A percentile compares a stretch with the other conserved stretches of the same genome.
These are phyloP conservation scores for Eutolmus rufibarbis DNA, from an alignment of 2,888 invertebrate genomes.

Conservation along the genomic window DNA sequence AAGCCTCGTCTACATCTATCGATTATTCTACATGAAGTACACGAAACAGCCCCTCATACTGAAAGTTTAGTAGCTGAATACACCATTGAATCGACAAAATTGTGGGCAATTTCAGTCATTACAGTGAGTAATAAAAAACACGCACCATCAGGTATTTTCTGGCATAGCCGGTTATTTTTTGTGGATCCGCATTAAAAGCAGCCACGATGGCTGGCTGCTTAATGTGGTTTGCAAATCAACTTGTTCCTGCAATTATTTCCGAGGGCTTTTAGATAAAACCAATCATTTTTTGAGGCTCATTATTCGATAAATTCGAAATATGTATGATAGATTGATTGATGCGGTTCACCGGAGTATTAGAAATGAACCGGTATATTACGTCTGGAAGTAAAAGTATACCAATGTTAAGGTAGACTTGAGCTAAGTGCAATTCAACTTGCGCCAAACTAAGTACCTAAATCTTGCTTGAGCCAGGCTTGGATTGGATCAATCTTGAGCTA, in stretches of 20 bases:
- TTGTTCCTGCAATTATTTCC: background rate
- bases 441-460: no score
- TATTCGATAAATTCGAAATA: background rate
- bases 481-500: no score
- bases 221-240: background rate
- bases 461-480: no score
- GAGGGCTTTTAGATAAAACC: background rate
- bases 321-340: background rate
- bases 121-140: background rate
- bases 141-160: background rate
- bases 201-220: background rate
- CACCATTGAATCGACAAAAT: background rate
- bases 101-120: background rate
- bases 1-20: background rate
- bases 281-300: background rate
- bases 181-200: background rate
- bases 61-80: background rate
- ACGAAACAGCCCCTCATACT: background rate
- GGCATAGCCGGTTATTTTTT: background rate
- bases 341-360: background rate
- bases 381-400: background rate
- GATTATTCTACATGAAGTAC: background rate
- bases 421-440: no score
- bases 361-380: background rate
- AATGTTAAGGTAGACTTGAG: no score